phyloP scores from a whole-genome alignment of 2,113 vertebrate genomes.

The Myxocyprinus asiaticus region DNA sequence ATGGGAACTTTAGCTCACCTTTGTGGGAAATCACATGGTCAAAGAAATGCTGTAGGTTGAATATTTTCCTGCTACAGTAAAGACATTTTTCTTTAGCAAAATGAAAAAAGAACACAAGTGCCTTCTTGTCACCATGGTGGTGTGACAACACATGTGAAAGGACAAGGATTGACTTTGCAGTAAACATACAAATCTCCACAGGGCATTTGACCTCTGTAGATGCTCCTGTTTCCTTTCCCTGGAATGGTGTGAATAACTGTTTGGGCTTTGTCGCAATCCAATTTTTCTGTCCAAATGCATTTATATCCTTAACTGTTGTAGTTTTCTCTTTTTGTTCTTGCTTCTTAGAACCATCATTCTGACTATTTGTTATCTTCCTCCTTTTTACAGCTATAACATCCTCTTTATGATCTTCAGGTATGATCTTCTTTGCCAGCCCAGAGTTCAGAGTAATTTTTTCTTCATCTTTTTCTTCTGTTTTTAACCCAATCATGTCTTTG shows the following conservation, averaged over 20 bases:
- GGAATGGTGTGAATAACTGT: neutral
- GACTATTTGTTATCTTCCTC: conserved; percentile 8
- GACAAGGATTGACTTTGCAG: conserved; percentile 72
- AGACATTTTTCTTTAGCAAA: conserved; percentile 85
- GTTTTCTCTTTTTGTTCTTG: conserved; percentile 20
- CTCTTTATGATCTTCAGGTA: conserved; percentile 14
- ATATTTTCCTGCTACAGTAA: conserved; percentile 88
- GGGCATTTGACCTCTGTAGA: conserved; percentile 72
- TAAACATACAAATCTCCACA: conserved; percentile 81
- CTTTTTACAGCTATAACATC: conserved; percentile 23
- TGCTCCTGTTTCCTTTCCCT: conserved; percentile 7
- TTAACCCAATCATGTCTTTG: neutral
- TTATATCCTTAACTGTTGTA: neutral
- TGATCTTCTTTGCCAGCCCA: neutral
- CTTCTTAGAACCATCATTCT: neutral
- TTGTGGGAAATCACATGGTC: conserved; percentile 89
- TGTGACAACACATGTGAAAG: conserved; percentile 88
- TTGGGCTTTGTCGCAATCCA: conserved; percentile 12
- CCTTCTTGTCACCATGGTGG: conserved; percentile 82
- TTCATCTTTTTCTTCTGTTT: neutral
- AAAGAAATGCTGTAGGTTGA: conserved; percentile 87
- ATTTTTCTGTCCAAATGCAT: conserved; percentile 10
- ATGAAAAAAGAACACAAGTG: conserved; percentile 86
- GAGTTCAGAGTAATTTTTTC: neutral
- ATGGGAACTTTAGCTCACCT: conserved; percentile 86